Evolutionary conservation across 2,113 vertebrate species (phyloP).

Genomic region (Scopus umbretta): DNA sequence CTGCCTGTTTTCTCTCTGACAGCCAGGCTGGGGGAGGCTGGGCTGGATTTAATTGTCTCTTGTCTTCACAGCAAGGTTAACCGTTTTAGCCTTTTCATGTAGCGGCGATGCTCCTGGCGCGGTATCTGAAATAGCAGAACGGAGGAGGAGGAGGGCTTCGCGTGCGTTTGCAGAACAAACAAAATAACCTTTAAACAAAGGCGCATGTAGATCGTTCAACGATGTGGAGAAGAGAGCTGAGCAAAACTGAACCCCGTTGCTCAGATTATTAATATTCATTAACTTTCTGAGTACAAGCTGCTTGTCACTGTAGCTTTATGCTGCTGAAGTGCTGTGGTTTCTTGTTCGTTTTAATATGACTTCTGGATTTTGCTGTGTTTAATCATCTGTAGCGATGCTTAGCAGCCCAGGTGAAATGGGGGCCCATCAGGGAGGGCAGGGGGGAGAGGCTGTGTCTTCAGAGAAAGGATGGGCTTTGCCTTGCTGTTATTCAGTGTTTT

Average conservation of each 20-base stretch:
- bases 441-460: not conserved
- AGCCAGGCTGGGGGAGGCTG: not conserved
- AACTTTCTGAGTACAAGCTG: not conserved
- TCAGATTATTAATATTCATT: not conserved
- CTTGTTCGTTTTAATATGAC: not conserved
- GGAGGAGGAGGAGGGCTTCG: not conserved
- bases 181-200: not conserved
- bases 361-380: not conserved
- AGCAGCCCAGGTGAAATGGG: not conserved
- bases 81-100: not conserved
- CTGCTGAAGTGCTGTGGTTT: not conserved
- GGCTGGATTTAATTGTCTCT: conserved; percentile 19
- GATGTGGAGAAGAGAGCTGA: not conserved
- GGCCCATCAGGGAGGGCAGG: not conserved
- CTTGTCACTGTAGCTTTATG: not conserved
- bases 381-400: not conserved
- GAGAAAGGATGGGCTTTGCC: not conserved
- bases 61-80: conserved; percentile 3
- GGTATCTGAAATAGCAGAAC: not conserved
- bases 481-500: not conserved
- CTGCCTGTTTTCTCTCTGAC: not conserved
- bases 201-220: not conserved
- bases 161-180: not conserved
- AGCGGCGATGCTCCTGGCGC: fast-evolving
- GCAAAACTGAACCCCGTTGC: not conserved